Conservation (phyloP, 2,113 vertebrate genomes). For the Bubo scandiacus region DNA sequence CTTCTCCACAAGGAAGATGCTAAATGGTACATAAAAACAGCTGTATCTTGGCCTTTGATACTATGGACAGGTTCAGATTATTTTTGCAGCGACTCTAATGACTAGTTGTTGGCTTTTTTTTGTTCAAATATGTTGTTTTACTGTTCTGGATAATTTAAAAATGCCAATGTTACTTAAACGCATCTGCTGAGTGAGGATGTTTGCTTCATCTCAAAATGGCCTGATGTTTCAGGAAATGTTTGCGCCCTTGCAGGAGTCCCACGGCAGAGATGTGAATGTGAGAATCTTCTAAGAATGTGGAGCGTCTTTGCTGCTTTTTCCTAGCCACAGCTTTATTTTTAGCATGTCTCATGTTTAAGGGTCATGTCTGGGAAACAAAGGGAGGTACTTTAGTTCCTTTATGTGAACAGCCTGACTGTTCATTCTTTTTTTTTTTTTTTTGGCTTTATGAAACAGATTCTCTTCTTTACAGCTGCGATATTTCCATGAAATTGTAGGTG, state of each 20-base stretch:
- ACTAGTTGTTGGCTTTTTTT: not conserved
- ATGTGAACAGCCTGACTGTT: not conserved
- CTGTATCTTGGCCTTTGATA: not conserved
- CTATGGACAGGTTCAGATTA: not conserved
- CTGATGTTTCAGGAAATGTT: not conserved
- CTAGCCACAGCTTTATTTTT: conserved; percentile 24
- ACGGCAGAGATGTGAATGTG: not conserved
- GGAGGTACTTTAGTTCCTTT: not conserved
- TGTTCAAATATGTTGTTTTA: not conserved
- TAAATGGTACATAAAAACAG: not conserved
- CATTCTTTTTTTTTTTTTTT: not conserved
- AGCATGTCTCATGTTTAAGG: not conserved
- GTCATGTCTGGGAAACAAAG: not conserved
- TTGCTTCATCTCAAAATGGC: not conserved
- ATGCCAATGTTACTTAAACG: accelerated
- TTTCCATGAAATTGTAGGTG: not conserved
- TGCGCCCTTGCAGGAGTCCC: not conserved
- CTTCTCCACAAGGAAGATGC: not conserved
- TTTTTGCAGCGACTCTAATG: not conserved
- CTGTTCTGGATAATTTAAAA: not conserved
- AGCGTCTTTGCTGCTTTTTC: not conserved
- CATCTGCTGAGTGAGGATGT: conserved; percentile 3
- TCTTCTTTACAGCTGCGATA: not conserved
- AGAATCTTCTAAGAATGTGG: conserved; percentile 19
- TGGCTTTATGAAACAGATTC: not conserved